A percentile compares a stretch with the other conserved stretches of the same genome.
Evolutionary conservation across 2,888 invertebrate species (phyloP).

Genomic region (Hyalella azteca): DNA sequence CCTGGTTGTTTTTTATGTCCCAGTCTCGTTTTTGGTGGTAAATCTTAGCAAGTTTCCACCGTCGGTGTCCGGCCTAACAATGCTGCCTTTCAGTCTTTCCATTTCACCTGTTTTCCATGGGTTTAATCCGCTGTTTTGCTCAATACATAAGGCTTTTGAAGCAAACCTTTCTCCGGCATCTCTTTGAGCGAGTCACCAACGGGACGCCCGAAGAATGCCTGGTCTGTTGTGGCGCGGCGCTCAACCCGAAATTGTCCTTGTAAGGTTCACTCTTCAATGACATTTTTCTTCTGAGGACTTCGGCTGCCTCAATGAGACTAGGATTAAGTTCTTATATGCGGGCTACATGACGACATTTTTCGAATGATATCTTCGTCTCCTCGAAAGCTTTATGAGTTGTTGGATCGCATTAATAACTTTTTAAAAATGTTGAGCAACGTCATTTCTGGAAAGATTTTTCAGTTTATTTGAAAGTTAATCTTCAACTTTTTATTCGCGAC

Average conservation of each 20-base stretch:
- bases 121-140: constrained; percentile 34
- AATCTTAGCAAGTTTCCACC: background rate
- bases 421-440: too few relatives aligned
- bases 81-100: constrained; percentile 25
- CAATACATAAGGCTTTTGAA: constrained; percentile 22
- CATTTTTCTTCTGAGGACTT: constrained; percentile 8
- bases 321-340: constrained; percentile 5
- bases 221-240: background rate
- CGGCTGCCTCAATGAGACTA: too few relatives aligned
- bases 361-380: too few relatives aligned
- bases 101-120: constrained; percentile 37
- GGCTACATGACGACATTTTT: constrained; percentile 9
- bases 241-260: background rate
- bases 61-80: constrained; percentile 8
- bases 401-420: too few relatives aligned
- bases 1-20: background rate
- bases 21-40: background rate
- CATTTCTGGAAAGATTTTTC: too few relatives aligned
- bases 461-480: too few relatives aligned
- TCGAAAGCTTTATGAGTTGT: too few relatives aligned
- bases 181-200: constrained; percentile 22
- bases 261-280: background rate
- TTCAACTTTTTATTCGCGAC: too few relatives aligned
- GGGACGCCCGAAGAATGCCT: constrained; percentile 21
- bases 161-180: constrained; percentile 18